Conservation (phyloP, 2,797 vertebrate genomes). For the Rhinogobio ventralis region DNA sequence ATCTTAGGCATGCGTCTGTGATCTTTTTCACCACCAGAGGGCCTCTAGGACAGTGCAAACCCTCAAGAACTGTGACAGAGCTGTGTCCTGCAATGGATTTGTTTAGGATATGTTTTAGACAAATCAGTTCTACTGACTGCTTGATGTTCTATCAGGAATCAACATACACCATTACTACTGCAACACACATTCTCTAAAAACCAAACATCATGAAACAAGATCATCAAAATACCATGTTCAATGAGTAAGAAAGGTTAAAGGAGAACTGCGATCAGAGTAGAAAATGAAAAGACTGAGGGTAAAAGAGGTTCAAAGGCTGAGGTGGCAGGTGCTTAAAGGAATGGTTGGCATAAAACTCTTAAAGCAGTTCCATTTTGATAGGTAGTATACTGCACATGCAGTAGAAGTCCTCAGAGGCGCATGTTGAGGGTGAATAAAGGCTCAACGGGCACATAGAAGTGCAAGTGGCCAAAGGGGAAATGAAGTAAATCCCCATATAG, state of each 20-base stretch:
- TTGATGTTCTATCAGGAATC: conserved; percentile 23
- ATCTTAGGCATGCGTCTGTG: not conserved
- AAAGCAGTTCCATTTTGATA: conserved; percentile 7
- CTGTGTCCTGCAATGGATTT: not conserved
- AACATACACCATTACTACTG: conserved; percentile 14
- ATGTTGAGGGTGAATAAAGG: not conserved
- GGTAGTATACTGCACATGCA: not conserved
- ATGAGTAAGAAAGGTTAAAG: conserved; percentile 45
- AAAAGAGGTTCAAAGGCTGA: conserved; percentile 33
- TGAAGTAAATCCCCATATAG: conserved; percentile 11
- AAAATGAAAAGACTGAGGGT: conserved; percentile 20
- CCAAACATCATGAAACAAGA: not conserved
- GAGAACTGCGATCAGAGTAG: conserved; percentile 44
- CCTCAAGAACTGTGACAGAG: conserved; percentile 7
- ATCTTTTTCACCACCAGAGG: conserved; percentile 37
- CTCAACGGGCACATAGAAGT: not conserved
- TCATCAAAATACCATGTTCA: not conserved
- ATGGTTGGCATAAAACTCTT: not conserved
- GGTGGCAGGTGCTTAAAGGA: conserved; percentile 34
- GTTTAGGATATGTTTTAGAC: not conserved
- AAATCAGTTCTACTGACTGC: conserved; percentile 14
- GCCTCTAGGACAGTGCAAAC: conserved; percentile 6
- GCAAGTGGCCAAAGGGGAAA: not conserved
- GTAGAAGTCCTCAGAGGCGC: not conserved
- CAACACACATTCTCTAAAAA: conserved; percentile 27